These are phyloP conservation scores for Phymastichus coffea DNA, from an alignment of 1,140 invertebrate species.

Conservation along the genomic window DNA sequence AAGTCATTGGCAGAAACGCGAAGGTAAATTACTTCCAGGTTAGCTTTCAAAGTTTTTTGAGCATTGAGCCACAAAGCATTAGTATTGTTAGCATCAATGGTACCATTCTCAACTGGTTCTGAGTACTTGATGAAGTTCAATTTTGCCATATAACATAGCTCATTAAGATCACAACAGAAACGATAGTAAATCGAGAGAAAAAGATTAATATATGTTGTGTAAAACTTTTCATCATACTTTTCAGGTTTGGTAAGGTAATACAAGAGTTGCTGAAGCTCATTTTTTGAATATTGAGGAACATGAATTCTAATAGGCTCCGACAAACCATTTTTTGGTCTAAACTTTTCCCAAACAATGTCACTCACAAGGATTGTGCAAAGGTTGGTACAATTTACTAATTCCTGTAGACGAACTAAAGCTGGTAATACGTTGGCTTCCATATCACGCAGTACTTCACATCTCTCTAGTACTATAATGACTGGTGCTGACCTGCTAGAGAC, in stretches of 20 bases:
- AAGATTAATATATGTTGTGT: constrained; percentile 75
- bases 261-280: constrained; percentile 76
- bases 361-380: constrained; percentile 77
- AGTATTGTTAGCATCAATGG: constrained; percentile 62
- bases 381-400: constrained; percentile 71
- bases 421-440: constrained; percentile 73
- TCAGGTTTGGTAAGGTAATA: constrained; percentile 45
- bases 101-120: constrained; percentile 68
- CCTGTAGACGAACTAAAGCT: constrained; percentile 69
- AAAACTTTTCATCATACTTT: constrained; percentile 60
- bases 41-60: constrained; percentile 69
- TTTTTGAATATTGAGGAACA: constrained; percentile 80
- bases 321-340: constrained; percentile 66
- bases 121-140: constrained; percentile 74
- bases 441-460: constrained; percentile 73
- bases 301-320: constrained; percentile 73
- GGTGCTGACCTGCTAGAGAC: constrained; percentile 42
- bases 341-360: constrained; percentile 80
- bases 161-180: constrained; percentile 77
- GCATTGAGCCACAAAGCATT: constrained; percentile 77
- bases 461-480: constrained; percentile 72
- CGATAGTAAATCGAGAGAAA: constrained; percentile 80
- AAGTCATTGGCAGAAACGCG: constrained; percentile 58
- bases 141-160: constrained; percentile 71
- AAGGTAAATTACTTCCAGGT: constrained; percentile 76